These are phyloP conservation scores for Pelochelys cantorii DNA, from an alignment of 2,797 vertebrate species.

Conservation along the genomic window DNA sequence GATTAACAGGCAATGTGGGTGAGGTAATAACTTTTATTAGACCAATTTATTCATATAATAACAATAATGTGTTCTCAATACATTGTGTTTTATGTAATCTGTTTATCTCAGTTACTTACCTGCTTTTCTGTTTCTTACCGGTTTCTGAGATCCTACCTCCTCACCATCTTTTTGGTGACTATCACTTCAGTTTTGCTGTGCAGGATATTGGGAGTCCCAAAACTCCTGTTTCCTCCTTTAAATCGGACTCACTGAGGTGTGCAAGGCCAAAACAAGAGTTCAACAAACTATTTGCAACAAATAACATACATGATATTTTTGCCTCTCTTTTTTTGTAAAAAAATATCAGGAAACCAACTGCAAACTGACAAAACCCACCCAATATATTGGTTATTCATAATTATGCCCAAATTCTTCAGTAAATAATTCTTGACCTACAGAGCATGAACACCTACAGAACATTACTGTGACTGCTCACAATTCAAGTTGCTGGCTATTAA, in stretches of 20 bases:
- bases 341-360: rapidly evolving
- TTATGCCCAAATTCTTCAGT: background rate
- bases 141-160: background rate
- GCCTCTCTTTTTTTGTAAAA: background rate
- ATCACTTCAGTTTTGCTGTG: background rate
- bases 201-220: background rate
- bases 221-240: background rate
- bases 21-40: background rate
- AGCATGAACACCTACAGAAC: background rate
- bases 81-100: rapidly evolving
- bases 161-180: background rate
- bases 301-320: background rate
- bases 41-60: rapidly evolving
- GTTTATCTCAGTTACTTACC: background rate
- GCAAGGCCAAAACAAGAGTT: background rate
- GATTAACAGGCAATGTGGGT: background rate
- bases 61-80: rapidly evolving
- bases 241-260: background rate
- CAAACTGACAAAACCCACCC: background rate
- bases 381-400: background rate
- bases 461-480: background rate
- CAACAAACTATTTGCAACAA: background rate
- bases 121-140: background rate
- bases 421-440: background rate
- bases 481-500: background rate